These are phyloP conservation scores for Zootermopsis nevadensis DNA, from an alignment of 2,888 invertebrate species.

Conservation along the genomic window DNA sequence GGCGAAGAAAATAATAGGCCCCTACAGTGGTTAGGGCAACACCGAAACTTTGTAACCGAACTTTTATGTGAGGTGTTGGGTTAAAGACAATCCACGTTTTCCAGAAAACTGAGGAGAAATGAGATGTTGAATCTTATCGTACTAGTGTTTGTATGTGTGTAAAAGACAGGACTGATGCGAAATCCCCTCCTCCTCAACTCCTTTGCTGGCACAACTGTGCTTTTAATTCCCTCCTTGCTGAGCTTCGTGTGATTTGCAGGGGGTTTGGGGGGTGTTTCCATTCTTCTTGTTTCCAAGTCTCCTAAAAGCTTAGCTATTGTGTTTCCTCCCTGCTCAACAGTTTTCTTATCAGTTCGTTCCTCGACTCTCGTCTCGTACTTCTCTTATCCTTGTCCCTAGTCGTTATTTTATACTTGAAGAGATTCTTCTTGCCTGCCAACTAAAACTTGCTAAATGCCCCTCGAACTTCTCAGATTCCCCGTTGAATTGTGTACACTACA, in stretches of 20 bases:
- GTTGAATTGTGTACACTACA: not conserved
- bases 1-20: too few species aligned
- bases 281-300: constrained; percentile 13
- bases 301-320: constrained; percentile 25
- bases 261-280: not conserved
- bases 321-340: constrained; percentile 10
- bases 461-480: not conserved
- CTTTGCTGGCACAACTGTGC: not conserved
- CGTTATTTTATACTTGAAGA: constrained; percentile 36
- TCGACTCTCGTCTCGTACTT: not conserved
- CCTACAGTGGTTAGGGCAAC: not conserved
- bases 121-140: not conserved
- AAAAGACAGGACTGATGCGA: not conserved
- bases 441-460: constrained; percentile 33
- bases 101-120: not conserved
- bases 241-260: constrained; percentile 5
- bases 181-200: not conserved
- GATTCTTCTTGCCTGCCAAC: constrained; percentile 31
- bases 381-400: not conserved
- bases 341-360: constrained; percentile 10
- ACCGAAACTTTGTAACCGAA: not conserved
- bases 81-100: not conserved
- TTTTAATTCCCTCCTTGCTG: constrained; percentile 15
- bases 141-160: not conserved
- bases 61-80: not conserved